Evolutionary conservation across 2,888 invertebrate species (phyloP).

Genomic region (Lissonota sp.): DNA sequence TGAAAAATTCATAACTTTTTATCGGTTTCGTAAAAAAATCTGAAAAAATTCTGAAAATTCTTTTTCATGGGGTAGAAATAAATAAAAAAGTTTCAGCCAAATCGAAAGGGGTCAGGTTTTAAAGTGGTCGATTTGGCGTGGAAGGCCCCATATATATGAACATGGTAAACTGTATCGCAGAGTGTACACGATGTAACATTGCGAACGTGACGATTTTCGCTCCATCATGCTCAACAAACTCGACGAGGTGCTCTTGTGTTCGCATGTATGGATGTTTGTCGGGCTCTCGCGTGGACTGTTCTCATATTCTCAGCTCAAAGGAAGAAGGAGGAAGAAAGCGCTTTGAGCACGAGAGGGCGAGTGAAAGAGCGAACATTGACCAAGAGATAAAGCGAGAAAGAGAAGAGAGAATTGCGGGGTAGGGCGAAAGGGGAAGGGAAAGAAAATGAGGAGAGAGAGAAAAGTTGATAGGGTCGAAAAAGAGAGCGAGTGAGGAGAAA

Average conservation of each 20-base stretch:
- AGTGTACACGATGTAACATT: conserved; percentile 14
- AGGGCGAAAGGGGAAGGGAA: not conserved
- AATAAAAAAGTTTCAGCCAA: not conserved
- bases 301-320: conserved; percentile 50
- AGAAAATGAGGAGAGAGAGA: conserved; percentile 1
- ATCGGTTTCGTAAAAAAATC: too few species aligned
- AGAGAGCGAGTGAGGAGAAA: too few species aligned
- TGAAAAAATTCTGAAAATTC: not conserved
- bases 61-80: too few species aligned
- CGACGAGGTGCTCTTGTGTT: conserved; percentile 33
- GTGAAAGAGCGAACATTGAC: not conserved
- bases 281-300: conserved; percentile 55
- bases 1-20: too few species aligned
- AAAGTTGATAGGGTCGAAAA: too few species aligned
- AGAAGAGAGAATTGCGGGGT: not conserved
- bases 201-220: conserved; percentile 54
- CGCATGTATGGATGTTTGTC: conserved; percentile 55
- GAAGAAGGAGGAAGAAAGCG: not conserved
- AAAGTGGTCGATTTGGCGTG: not conserved
- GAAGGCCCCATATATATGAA: not conserved
- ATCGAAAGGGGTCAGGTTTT: too few species aligned
- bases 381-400: conserved; percentile 2
- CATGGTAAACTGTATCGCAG: conserved; percentile 8
- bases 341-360: not conserved
- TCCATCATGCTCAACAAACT: conserved; percentile 50